Evolutionary conservation across 2,888 invertebrate genomes (phyloP).

Genomic region (Epistrophe eligans): DNA sequence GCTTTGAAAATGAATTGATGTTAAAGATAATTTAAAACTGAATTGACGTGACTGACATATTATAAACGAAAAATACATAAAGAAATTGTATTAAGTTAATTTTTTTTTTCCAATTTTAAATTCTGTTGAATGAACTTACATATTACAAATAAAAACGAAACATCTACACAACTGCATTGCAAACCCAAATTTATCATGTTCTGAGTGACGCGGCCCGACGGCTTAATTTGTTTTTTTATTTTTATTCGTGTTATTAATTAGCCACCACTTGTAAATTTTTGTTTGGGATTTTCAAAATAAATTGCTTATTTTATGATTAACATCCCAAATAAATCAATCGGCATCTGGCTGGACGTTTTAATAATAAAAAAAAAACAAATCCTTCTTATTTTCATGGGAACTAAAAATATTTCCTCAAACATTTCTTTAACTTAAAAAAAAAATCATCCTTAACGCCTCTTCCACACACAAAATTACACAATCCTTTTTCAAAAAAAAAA

Average conservation of each 20-base stretch:
- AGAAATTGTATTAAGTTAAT: too few species aligned
- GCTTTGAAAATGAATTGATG: too few species aligned
- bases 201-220: not conserved
- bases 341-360: not conserved
- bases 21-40: too few species aligned
- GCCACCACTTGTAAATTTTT: not conserved
- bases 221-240: not conserved
- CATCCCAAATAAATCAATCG: conserved; percentile 21
- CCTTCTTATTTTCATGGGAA: conserved; percentile 7
- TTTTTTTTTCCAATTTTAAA: too few species aligned
- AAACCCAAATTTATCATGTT: too few species aligned
- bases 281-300: not conserved
- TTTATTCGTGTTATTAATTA: not conserved
- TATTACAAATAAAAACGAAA: too few species aligned
- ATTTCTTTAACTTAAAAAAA: not conserved
- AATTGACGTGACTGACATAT: too few species aligned
- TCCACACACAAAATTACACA: conserved; percentile 40
- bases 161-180: too few species aligned
- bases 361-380: not conserved
- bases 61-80: too few species aligned
- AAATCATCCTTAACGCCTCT: conserved; percentile 46
- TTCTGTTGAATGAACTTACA: too few species aligned
- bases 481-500: conserved; percentile 44
- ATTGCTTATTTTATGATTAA: not conserved
- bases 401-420: conserved; percentile 14